phyloP scores from a whole-genome alignment of 2,113 vertebrate species.

The Illadopsis cleaveri region DNA sequence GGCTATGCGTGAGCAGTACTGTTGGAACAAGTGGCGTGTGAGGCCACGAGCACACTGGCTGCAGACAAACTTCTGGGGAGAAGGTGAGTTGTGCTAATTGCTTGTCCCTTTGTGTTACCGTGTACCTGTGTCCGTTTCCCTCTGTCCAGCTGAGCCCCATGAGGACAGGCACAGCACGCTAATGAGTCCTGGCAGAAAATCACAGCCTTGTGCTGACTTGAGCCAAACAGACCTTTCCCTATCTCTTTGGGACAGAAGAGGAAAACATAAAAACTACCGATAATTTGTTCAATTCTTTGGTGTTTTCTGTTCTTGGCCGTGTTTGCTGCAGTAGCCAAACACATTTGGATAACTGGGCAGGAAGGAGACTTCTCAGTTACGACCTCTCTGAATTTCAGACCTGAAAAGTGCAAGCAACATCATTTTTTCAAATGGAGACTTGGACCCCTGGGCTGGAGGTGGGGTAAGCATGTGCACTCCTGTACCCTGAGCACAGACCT shows the following conservation, averaged over 20 bases:
- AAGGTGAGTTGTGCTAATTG: slow-evolving; percentile 67
- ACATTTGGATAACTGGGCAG: not conserved
- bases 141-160: not conserved
- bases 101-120: not conserved
- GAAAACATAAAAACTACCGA: not conserved
- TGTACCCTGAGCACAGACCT: not conserved
- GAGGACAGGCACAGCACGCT: not conserved
- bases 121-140: too few species aligned
- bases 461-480: slow-evolving; percentile 77
- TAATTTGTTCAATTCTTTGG: not conserved
- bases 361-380: not conserved
- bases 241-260: not conserved
- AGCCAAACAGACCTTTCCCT: not conserved
- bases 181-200: not conserved
- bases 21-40: slow-evolving; percentile 82
- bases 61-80: slow-evolving; percentile 82
- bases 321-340: not conserved
- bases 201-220: not conserved
- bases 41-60: slow-evolving; percentile 82
- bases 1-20: slow-evolving; percentile 77
- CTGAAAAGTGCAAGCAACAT: slow-evolving; percentile 88
- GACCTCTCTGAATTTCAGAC: slow-evolving; percentile 69
- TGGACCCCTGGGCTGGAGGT: slow-evolving; percentile 94
- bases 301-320: not conserved
- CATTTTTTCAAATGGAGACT: slow-evolving; percentile 93